Evolutionary conservation across 2,888 invertebrate species (phyloP), one percentile per base, ranked within the genome.

Genomic region (Drosophila hamatofila): DNA sequence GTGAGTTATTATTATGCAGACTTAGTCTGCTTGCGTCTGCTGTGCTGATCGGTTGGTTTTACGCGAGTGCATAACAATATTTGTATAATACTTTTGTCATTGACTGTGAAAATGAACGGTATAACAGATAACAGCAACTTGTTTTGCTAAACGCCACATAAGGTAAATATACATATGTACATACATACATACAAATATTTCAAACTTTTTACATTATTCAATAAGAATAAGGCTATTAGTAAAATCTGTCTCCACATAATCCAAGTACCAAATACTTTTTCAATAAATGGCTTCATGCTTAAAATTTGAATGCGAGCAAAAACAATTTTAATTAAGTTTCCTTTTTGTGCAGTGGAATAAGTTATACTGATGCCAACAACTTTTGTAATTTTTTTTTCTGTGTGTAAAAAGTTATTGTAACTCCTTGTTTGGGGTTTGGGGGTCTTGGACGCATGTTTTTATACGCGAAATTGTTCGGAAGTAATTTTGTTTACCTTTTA

Each of bases 401-500:
- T 18, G 39, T 18, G 30, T 55, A 56, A 69, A 83, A 85, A 83
- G 73, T 73, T 77, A 61, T 74, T 72, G 65, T 73, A 66, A 66
- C 60, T 6, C 5, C 1, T 37, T 33, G 39, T 16, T 6, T 4
- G n/a, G 58, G 35, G 12, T 21, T 21, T 48, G 27, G n/a, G 64
- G 35, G 25, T 21, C 14, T 48, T 41, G 25, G 48, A 46, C 62
- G 46, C 58, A 72, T 85, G 81, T 80, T 83, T 83, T 81, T 75
- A 67, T 75, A 67, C 69, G 84, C 64, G 80, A 87, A 86, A 89
- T 89, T 81, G 78, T 71, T 80, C 74, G 85, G 82, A 89, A 86
- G 78, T 89, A 86, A 86, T 89, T 83, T 87, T 86, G 89, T 86
- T 86, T 86, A 84, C 85, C 84, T 86, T 87, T 89, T 89, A 86